A percentile compares a stretch with the other conserved stretches of the same genome.
Evolutionary conservation across 2,113 vertebrate species (phyloP).

Genomic region (Hydropotes inermis): DNA sequence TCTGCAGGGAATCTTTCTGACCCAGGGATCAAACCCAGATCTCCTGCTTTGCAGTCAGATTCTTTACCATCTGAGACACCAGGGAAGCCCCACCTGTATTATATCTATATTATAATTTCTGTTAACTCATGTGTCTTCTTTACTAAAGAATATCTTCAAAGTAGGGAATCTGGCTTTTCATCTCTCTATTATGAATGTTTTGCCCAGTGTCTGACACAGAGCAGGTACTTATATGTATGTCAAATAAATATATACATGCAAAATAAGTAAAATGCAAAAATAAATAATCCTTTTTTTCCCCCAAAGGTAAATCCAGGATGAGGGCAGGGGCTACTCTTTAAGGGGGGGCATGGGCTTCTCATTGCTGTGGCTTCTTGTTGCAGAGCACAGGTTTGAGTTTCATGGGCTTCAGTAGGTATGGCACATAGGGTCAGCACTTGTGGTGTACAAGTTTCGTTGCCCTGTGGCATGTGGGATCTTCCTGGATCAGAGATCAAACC

Average conservation of each 20-base stretch:
- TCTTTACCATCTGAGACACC: background rate
- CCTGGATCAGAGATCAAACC: background rate
- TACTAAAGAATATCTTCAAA: background rate
- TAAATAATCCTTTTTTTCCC: background rate
- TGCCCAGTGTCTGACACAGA: background rate
- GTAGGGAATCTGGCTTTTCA: background rate
- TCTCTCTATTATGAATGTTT: background rate
- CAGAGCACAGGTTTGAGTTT: background rate
- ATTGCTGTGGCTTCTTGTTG: background rate
- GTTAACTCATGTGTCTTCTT: background rate
- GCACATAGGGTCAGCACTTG: fast-evolving
- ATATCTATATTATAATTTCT: background rate
- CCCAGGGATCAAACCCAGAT: background rate
- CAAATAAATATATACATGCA: background rate
- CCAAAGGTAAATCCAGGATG: background rate
- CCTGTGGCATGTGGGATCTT: background rate
- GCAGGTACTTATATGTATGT: background rate
- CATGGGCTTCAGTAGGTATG: background rate
- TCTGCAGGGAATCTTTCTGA: background rate
- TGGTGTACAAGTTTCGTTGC: background rate
- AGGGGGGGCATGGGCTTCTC: background rate
- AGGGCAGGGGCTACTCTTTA: background rate
- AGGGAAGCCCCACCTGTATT: background rate
- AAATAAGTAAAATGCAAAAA: background rate
- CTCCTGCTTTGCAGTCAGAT: background rate